Percentiles rank a stretch among this genome's conserved stretches.
phyloP scores from a whole-genome alignment of 1,140 invertebrate species.

The Lineus longissimus region DNA sequence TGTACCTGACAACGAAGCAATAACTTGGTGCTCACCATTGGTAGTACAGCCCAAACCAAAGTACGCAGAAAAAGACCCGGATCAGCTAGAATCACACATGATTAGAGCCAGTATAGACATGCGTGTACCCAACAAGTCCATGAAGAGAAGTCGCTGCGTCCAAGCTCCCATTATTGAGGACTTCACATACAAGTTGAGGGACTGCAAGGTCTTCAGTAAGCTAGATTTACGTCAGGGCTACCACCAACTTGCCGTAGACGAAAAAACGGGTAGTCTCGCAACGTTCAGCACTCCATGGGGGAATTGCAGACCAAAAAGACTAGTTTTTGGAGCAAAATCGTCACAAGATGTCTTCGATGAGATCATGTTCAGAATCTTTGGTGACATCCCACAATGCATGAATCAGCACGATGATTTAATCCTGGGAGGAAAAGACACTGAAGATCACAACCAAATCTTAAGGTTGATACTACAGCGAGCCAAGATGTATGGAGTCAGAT shows the following conservation, averaged over 20 bases:
- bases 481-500: constrained; percentile 20
- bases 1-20: not conserved
- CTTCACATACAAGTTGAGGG: constrained; percentile 16
- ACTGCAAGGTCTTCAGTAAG: constrained; percentile 18
- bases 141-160: constrained; percentile 14
- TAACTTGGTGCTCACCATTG: constrained; percentile 3
- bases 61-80: not conserved
- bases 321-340: constrained; percentile 17
- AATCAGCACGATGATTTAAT: constrained; percentile 21
- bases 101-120: constrained; percentile 20
- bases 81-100: constrained; percentile 17
- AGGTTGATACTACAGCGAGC: constrained; percentile 18
- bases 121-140: constrained; percentile 15
- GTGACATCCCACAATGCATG: constrained; percentile 19
- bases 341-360: constrained; percentile 24
- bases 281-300: no score
- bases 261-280: no score
- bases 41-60: constrained; percentile 6
- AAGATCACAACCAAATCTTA: constrained; percentile 29
- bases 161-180: constrained; percentile 16
- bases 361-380: constrained; percentile 19
- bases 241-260: constrained; percentile 7
- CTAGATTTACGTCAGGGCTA: constrained; percentile 17
- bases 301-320: not conserved
- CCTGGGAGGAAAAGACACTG: constrained; percentile 10